A percentile compares a stretch with the other conserved stretches of the same genome.
phyloP scores from a whole-genome alignment of 2,888 invertebrate genomes.

The Chaetogeoica ovagalla region DNA sequence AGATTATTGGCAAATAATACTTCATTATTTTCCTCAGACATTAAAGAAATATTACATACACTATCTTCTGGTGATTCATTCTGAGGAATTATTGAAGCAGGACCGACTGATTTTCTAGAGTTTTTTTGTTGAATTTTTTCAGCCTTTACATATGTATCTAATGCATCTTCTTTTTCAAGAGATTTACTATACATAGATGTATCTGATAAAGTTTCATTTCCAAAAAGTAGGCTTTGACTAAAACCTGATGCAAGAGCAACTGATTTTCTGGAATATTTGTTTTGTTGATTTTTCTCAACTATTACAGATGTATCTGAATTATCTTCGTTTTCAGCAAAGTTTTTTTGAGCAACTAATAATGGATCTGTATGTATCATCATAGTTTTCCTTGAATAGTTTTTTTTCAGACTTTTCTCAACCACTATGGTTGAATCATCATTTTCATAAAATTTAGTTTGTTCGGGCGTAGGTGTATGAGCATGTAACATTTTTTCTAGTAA shows the following conservation, averaged over 20 bases:
- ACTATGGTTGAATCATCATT: not conserved
- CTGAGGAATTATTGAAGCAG: not conserved
- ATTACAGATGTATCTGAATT: not conserved
- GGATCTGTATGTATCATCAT: not conserved
- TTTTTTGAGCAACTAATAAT: not conserved
- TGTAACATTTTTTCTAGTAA: not conserved
- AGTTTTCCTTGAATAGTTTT: slow-evolving; percentile 35
- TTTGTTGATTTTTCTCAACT: not conserved
- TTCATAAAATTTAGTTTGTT: slow-evolving; percentile 23
- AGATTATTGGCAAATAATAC: not conserved
- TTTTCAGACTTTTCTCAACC: slow-evolving; percentile 1
- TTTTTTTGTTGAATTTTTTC: slow-evolving; percentile 15
- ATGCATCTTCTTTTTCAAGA: not conserved
- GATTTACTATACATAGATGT: not conserved
- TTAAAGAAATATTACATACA: not conserved
- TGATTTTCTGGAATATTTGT: slow-evolving; percentile 2
- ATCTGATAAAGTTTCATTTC: not conserved
- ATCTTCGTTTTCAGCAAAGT: not conserved
- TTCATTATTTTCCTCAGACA: not conserved
- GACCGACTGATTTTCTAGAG: slow-evolving; percentile 30
- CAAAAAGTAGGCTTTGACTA: not conserved
- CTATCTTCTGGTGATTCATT: not conserved
- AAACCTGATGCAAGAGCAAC: not conserved
- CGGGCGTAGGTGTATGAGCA: not conserved
- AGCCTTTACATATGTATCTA: not conserved